These are phyloP conservation scores for Nomada ferruginata DNA, from an alignment of 2,888 invertebrate species.

Conservation along the genomic window DNA sequence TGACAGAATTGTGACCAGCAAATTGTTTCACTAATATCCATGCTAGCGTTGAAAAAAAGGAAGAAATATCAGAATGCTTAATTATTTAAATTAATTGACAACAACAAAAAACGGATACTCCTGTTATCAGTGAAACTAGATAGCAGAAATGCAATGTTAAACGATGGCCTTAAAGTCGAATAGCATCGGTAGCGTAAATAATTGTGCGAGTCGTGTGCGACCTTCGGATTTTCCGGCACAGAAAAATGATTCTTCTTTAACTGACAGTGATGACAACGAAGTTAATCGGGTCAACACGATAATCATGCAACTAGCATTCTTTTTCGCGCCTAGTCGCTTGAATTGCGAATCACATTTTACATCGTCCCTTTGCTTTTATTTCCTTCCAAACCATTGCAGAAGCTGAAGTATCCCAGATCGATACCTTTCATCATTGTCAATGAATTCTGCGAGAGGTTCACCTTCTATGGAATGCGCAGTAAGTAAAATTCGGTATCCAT, in stretches of 20 bases:
- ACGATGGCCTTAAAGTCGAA: not conserved
- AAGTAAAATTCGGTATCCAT: slow-evolving; percentile 83
- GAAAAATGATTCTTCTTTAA: slow-evolving; percentile 13
- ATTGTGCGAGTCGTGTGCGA: slow-evolving; percentile 14
- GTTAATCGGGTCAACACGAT: slow-evolving; percentile 31
- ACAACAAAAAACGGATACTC: not conserved
- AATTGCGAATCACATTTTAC: not conserved
- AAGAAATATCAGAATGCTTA: not conserved
- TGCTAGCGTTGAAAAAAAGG: not conserved
- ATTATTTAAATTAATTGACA: not conserved
- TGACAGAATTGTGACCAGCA: no score
- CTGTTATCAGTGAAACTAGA: not conserved
- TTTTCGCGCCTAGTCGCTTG: not conserved
- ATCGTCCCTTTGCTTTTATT: not conserved
- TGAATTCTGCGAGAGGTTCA: slow-evolving; percentile 99
- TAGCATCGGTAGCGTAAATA: slow-evolving; percentile 86
- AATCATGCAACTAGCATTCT: not conserved
- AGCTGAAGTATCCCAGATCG: slow-evolving; percentile 92
- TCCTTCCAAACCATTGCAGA: slow-evolving; percentile 84
- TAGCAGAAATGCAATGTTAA: not conserved
- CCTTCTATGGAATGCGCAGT: slow-evolving; percentile 99
- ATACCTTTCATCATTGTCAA: slow-evolving; percentile 97
- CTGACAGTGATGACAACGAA: not conserved
- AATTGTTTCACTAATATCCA: no score
- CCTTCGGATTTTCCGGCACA: slow-evolving; percentile 50